phyloP scores from a whole-genome alignment of 1,140 invertebrate genomes.

The Bombus impatiens region DNA sequence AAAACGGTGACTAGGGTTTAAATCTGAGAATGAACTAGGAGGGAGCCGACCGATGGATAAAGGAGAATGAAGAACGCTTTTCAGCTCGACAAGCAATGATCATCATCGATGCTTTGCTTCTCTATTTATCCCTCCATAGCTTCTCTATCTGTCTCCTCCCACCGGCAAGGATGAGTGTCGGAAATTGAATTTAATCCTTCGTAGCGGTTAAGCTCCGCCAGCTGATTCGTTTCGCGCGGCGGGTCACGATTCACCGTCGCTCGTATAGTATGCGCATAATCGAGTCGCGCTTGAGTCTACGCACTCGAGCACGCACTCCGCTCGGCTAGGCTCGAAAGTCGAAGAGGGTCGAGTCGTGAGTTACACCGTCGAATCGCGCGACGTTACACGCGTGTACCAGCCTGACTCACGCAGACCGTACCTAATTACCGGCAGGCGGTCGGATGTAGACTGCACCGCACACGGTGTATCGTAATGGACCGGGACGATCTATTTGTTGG shows the following conservation, averaged over 20 bases:
- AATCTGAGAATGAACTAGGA: background rate
- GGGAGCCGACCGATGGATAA: background rate
- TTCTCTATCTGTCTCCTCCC: background rate
- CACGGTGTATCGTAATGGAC: constrained; percentile 59
- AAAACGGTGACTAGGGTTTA: background rate
- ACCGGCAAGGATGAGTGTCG: constrained; percentile 17
- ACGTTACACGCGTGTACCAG: constrained; percentile 56
- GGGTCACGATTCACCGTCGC: constrained; percentile 45
- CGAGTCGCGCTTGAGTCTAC: background rate
- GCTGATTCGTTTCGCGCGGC: constrained; percentile 53
- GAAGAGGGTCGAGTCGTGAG: constrained; percentile 31
- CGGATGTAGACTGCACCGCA: constrained; percentile 56
- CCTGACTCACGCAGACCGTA: constrained; percentile 58
- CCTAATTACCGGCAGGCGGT: constrained; percentile 68
- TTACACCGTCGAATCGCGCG: constrained; percentile 64
- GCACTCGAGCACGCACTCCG: constrained; percentile 26
- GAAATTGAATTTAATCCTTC: constrained; percentile 63
- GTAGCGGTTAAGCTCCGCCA: constrained; percentile 30
- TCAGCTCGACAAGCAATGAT: constrained; percentile 13
- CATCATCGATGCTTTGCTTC: constrained; percentile 18
- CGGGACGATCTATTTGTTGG: constrained; percentile 64
- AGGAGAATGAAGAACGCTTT: constrained; percentile 1
- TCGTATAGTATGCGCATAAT: background rate
- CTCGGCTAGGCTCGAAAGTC: constrained; percentile 21
- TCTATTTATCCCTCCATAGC: background rate